Percentiles rank a stretch among this genome's conserved stretches.
Evolutionary conservation across 2,113 vertebrate genomes (phyloP).

Genomic region (Sceloporus tristichus): DNA sequence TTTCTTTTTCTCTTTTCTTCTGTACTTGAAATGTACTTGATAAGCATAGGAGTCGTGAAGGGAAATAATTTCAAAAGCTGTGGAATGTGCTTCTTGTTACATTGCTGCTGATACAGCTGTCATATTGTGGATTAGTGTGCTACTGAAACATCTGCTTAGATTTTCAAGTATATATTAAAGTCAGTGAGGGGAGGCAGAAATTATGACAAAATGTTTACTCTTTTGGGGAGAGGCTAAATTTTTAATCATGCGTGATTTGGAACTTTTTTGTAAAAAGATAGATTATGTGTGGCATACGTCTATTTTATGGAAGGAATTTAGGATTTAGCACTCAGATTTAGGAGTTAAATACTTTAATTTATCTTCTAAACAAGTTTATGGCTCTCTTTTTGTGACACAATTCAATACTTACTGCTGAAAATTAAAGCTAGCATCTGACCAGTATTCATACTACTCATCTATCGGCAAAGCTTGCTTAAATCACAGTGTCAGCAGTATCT

Average conservation of each 20-base stretch:
- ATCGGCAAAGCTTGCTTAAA: neutral
- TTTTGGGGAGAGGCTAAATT: constrained; percentile 73
- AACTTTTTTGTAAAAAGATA: constrained; percentile 58
- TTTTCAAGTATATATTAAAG: constrained; percentile 76
- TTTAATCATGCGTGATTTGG: constrained; percentile 64
- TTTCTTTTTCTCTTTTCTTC: constrained; percentile 58
- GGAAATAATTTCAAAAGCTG: constrained; percentile 75
- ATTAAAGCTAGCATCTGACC: neutral
- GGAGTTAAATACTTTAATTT: constrained; percentile 45
- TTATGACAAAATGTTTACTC: constrained; percentile 72
- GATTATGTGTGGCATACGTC: constrained; percentile 53
- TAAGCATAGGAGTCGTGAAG: constrained; percentile 71
- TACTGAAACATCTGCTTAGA: constrained; percentile 71
- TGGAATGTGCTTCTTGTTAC: constrained; percentile 59
- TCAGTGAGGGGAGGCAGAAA: constrained; percentile 71
- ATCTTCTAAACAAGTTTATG: neutral
- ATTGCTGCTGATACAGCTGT: constrained; percentile 67
- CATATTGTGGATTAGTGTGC: constrained; percentile 75
- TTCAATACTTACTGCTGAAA: constrained; percentile 6
- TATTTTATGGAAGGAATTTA: constrained; percentile 22
- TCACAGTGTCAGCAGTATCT: neutral
- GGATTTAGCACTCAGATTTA: constrained; percentile 17
- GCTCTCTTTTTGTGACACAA: constrained; percentile 13
- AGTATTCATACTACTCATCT: no score
- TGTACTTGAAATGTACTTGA: constrained; percentile 70